Evolutionary conservation across 2,797 vertebrate species (phyloP), one percentile per base, ranked within the genome.

Genomic region (Danionella dracula): DNA sequence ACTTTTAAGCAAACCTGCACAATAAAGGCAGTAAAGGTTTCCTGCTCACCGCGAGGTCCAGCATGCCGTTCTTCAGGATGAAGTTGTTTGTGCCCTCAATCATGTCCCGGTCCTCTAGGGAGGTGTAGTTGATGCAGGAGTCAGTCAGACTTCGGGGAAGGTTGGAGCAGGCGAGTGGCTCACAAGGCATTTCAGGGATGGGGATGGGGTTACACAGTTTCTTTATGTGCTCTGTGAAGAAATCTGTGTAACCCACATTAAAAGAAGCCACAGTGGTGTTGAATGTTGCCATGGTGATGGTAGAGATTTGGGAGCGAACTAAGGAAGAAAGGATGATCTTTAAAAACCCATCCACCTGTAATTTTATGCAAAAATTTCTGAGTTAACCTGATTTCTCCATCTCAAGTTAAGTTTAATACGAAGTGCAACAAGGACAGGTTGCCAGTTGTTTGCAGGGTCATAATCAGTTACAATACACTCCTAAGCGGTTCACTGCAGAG

Each of bases 51-150:
- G 93, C 92, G 71, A 98, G 93, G 86, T 98, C 96, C 75, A 98
- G 85, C 96, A 98, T 98, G 84, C 96, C 96, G 1, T 98, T 98
- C 84, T 97, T 98, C 81, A 94, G 90, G 76, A 99, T 93, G 85
- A 99, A 99, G 85, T 94, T 97, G 81, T 93, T 98, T 76, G 96
- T 95, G 5, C 96, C 96, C 67, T 99, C 96, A 11, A 97, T 96
- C 84, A 92, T 95, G 65, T 98, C 96, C 0, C 92, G 92, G 34
- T 98, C 94, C 78, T 99, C 96, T 79, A 95, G 78, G 65, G 92
- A 96, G 60, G 94, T 95, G 83, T 99, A 99, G 89, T 98, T 99
- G 84, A 99, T 98, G 85, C 97, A 99, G 76, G 97, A 99, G 84
- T 99, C 96, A 0, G 96, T 99, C 81, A 99, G 85, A 82, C 96